Evolutionary conservation across 2,888 invertebrate genomes (phyloP), one percentile per base, ranked within the genome.

Genomic region (Germaria angustata): DNA sequence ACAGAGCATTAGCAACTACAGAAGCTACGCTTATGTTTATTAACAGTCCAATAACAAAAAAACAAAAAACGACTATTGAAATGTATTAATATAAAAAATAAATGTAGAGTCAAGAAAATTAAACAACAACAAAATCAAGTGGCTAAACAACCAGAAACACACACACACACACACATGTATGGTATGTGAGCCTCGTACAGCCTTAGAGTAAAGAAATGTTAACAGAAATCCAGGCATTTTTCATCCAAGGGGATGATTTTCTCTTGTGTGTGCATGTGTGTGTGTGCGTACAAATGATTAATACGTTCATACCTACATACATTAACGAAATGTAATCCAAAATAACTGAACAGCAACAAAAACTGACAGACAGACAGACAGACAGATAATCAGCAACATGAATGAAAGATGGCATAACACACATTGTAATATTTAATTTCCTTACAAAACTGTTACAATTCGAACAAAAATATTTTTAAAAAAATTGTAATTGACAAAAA

Each of bases 171-270:
- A 46, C 28, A 63, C 24, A 49, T 20, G 28, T 66, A n/a, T n/a
- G n/a, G n/a, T n/a, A n/a, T n/a, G n/a, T n/a, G n/a, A n/a, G n/a
- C n/a, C 20, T 46, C 34, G 11, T 15, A 51, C 68, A 51, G 68
- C 34, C 44, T 15, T 39, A 15, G 77, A 77, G 76, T 13, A 61
- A 28, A 28, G 44, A 71, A 79, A 79, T 79, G 78, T 73, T 80
- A 80, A 75, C 66, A 28, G 24, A 51, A 36, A 66, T 72, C 39
- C 55, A 36, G 65, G 49, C 55, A 49, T 1, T n/a, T 49, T 39
- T 57, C 57, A 49, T 39, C 8, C 36, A 68, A 49, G 77, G 77
- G 77, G 68, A 57, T 61, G 68, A 9, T 49, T 36, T 75, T 65
- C 20, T 6, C 22, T 36, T 69, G 2, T 39, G 0, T 9, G 6